phyloP scores from a whole-genome alignment of 2,113 vertebrate genomes.

The Cryptotis parvus region DNA sequence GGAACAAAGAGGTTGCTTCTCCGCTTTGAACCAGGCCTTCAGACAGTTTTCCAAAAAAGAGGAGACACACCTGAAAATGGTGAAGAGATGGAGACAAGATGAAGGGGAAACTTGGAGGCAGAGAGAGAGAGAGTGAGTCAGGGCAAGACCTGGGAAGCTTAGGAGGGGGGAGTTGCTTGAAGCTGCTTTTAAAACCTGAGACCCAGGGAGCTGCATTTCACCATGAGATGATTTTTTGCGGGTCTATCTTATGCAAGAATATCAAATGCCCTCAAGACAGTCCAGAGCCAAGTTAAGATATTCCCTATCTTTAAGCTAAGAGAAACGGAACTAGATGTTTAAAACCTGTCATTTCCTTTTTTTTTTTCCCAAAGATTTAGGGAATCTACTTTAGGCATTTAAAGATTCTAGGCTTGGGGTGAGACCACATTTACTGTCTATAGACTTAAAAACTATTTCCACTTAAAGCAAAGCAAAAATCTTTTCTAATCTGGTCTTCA shows the following conservation, averaged over 20 bases:
- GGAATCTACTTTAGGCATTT: not conserved
- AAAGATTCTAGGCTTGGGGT: not conserved
- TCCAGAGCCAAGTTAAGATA: conserved; percentile 48
- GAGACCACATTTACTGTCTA: not conserved
- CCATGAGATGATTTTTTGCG: not conserved
- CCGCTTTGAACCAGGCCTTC: not conserved
- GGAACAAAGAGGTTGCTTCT: not conserved
- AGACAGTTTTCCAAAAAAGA: not conserved
- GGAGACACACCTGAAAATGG: too few species aligned
- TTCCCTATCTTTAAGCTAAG: conserved; percentile 41
- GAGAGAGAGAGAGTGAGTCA: rapidly evolving
- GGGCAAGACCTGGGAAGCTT: not conserved
- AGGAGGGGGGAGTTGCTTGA: too few species aligned
- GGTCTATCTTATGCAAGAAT: conserved; percentile 20
- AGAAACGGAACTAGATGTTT: conserved; percentile 13
- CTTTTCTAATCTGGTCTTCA: not conserved
- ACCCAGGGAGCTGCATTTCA: not conserved
- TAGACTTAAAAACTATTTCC: not conserved
- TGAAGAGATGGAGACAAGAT: too few species aligned
- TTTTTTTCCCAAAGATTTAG: not conserved
- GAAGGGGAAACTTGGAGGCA: too few species aligned
- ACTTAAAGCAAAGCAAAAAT: not conserved
- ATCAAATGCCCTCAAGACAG: conserved; percentile 39
- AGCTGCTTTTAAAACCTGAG: not conserved
- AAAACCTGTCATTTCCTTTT: not conserved